Percentiles rank a stretch among this genome's conserved stretches.
Evolutionary conservation across 2,888 invertebrate genomes (phyloP).

Genomic region (Drosophila stalkeri): DNA sequence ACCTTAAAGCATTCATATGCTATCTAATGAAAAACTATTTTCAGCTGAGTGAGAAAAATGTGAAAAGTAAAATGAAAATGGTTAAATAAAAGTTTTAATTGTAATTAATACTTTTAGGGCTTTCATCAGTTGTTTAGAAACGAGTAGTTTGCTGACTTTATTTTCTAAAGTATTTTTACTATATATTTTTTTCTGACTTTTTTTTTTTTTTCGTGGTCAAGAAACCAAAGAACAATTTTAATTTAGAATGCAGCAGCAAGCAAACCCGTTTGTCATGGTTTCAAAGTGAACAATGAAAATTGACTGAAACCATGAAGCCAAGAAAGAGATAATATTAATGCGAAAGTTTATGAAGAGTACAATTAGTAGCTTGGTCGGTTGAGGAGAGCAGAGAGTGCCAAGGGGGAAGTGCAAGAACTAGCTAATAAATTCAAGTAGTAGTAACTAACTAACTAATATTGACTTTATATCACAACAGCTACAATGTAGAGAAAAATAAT

Average conservation of each 20-base stretch:
- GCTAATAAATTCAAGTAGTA: neutral
- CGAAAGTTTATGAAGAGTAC: neutral
- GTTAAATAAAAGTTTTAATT: neutral
- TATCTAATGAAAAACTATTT: neutral
- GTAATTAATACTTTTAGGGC: neutral
- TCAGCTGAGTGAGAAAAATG: neutral
- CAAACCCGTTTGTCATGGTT: neutral
- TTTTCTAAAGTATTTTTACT: neutral
- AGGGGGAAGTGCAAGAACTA: too few species aligned
- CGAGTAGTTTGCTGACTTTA: neutral
- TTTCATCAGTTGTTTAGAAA: neutral
- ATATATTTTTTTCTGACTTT: neutral
- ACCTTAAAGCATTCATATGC: too few species aligned
- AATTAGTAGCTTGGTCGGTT: neutral
- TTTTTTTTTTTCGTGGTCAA: too few species aligned
- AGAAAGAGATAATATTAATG: neutral
- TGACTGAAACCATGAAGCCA: neutral
- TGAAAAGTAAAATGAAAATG: neutral
- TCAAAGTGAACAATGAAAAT: neutral
- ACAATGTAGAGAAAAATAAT: too few species aligned
- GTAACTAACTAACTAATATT: neutral
- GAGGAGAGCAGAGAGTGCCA: neutral
- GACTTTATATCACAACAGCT: neutral
- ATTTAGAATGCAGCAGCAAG: neutral
- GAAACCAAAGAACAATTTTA: conserved; percentile 1